Conservation (phyloP, 35 echinoderm and acorn worm genomes). For the Ophioderma brevispina region DNA sequence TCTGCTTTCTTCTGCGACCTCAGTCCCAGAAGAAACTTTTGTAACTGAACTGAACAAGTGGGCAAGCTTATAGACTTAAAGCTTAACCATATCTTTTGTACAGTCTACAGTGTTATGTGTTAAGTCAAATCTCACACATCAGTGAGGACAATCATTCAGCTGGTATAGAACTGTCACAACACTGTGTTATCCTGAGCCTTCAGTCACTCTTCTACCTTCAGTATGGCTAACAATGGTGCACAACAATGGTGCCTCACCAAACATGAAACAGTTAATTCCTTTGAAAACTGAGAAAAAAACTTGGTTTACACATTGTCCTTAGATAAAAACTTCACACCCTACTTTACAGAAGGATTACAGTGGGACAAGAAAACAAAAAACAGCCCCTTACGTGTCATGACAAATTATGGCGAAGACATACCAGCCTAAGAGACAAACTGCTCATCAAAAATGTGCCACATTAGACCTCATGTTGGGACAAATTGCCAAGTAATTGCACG, state of each 20-base stretch:
- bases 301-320: constrained; percentile 56
- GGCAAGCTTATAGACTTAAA: too few relatives aligned
- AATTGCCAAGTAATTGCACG: constrained; percentile 53
- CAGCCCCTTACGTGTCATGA: constrained; percentile 27
- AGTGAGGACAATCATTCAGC: not conserved
- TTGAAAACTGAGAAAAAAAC: constrained; percentile 42
- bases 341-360: constrained; percentile 9
- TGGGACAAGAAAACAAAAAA: constrained; percentile 67
- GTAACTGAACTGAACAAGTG: too few relatives aligned
- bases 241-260: constrained; percentile 51
- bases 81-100: too few relatives aligned
- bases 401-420: constrained; percentile 11
- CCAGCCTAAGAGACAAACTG: constrained; percentile 25
- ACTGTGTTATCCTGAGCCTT: not conserved
- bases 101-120: too few relatives aligned
- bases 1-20: too few relatives aligned
- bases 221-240: not conserved
- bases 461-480: constrained; percentile 63
- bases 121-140: not conserved
- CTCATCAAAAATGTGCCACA: constrained; percentile 31
- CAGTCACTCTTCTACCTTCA: not conserved
- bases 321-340: constrained; percentile 63
- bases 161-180: not conserved
- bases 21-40: too few relatives aligned
- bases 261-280: too few relatives aligned